Evolutionary conservation across 2,888 invertebrate species (phyloP).

Genomic region (Lasioglossum figueresi): DNA sequence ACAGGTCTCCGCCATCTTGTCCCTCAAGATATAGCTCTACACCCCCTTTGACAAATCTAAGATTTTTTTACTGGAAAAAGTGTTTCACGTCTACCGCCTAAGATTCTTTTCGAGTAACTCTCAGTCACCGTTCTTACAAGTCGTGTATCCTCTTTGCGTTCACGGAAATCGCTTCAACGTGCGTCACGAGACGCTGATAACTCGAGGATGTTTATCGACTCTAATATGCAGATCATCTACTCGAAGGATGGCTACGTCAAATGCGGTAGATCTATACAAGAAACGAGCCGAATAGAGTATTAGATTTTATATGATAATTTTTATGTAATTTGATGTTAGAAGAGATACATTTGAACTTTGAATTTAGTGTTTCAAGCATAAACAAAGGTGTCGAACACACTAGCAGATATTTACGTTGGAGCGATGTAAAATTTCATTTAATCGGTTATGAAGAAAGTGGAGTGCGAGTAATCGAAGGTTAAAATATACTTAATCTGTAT

Average conservation of each 20-base stretch:
- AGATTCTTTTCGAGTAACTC: neutral
- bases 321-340: too few species aligned
- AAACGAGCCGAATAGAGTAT: neutral
- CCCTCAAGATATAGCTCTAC: neutral
- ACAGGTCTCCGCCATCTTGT: neutral
- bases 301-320: neutral
- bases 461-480: too few species aligned
- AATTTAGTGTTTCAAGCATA: too few species aligned
- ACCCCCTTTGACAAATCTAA: neutral
- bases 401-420: too few species aligned
- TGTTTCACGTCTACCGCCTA: neutral
- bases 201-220: neutral
- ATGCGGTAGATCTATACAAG: neutral
- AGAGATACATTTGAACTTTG: too few species aligned
- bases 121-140: neutral
- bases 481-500: too few species aligned
- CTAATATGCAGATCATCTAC: neutral
- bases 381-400: too few species aligned
- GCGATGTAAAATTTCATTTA: too few species aligned
- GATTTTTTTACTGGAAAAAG: neutral
- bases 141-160: neutral
- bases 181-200: neutral
- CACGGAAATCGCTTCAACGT: neutral
- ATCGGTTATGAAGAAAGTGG: too few species aligned
- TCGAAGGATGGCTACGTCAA: neutral